Conservation (phyloP, 92 coral and sea anemone species). For the Zoanthus gigantus region DNA sequence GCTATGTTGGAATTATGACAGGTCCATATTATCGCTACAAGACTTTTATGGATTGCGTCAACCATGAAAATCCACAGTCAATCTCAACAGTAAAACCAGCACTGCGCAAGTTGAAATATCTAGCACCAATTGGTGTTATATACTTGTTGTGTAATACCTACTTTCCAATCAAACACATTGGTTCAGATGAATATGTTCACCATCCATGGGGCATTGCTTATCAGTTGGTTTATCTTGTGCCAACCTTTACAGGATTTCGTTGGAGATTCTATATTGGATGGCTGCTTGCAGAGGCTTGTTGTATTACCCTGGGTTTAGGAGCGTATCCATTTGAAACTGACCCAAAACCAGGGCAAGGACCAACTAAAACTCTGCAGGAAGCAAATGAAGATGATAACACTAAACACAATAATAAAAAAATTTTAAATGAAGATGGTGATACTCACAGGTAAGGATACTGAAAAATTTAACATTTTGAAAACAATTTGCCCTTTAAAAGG, state of each 20-base stretch:
- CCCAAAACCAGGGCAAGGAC: constrained; percentile 91
- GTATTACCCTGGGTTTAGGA: constrained; percentile 88
- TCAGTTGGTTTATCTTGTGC: constrained; percentile 85
- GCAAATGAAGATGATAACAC: constrained; percentile 56
- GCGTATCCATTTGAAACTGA: constrained; percentile 90
- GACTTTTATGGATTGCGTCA: constrained; percentile 86
- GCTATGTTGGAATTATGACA: constrained; percentile 92
- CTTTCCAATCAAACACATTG: constrained; percentile 85
- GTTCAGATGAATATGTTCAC: constrained; percentile 70
- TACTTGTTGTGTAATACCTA: constrained; percentile 73
- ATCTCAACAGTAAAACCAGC: constrained; percentile 84
- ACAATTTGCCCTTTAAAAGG: not conserved
- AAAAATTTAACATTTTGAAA: not conserved
- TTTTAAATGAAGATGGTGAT: constrained; percentile 39
- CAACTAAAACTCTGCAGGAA: constrained; percentile 68
- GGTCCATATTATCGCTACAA: constrained; percentile 96
- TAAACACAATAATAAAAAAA: constrained; percentile 16
- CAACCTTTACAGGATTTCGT: constrained; percentile 90
- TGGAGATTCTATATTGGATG: constrained; percentile 97
- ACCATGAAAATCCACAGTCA: constrained; percentile 78
- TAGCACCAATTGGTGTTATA: constrained; percentile 64
- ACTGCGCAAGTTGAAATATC: constrained; percentile 66
- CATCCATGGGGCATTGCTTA: constrained; percentile 86
- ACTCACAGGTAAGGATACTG: constrained; percentile 57
- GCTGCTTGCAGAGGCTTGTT: constrained; percentile 92